Evolutionary conservation across 2,797 vertebrate species (phyloP), one percentile per base, ranked within the genome.

Genomic region (Gallinago stenura): DNA sequence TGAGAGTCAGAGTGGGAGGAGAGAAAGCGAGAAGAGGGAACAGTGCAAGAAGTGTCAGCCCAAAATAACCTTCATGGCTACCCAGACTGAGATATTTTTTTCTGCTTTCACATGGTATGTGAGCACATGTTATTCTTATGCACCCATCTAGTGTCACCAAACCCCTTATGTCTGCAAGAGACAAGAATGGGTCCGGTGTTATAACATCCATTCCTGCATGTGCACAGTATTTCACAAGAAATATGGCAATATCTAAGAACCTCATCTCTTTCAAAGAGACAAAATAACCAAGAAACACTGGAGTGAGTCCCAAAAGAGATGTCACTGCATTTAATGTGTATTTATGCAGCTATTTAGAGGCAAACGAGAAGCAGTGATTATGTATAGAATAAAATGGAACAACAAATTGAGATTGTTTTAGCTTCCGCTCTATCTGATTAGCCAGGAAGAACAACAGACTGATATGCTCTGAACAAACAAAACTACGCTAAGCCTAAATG

Each of bases 381-480:
- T 90, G 96, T 87, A 81, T 58, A 85, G 92, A 92, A 93, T 69
- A 85, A 94, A 96, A 92, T 4, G 35, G 81, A 95, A 87, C 90
- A 89, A 87, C 94, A 93, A 95, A 94, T 85, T 83, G 81, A 92
- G 90, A 89, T 51, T 78, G 81, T 83, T 97, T 92, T 80, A n/a
- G 78, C 37, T 97, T 94, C 92, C 25, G 0, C 61, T 93, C 78
- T 89, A 93, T 95, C 97, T 97, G 94, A 97, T 97, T 92, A 97
- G 69, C 60, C 94, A 97, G 95, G 94, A 97, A 97, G 92, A 96
- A 87, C 86, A 96, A 65, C 78, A 95, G 93, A 92, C 90, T 78
- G 92, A 83, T 81, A 8, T 4, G n/a, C 61, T 89, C 78, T 50
- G 68, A 93, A 56, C 90, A 94, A 97, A 93, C 86, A 78, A 68